Base-by-base conservation (phyloP, 2,113 vertebrate species). In the Cyanoramphus novaezelandiae region DNA sequence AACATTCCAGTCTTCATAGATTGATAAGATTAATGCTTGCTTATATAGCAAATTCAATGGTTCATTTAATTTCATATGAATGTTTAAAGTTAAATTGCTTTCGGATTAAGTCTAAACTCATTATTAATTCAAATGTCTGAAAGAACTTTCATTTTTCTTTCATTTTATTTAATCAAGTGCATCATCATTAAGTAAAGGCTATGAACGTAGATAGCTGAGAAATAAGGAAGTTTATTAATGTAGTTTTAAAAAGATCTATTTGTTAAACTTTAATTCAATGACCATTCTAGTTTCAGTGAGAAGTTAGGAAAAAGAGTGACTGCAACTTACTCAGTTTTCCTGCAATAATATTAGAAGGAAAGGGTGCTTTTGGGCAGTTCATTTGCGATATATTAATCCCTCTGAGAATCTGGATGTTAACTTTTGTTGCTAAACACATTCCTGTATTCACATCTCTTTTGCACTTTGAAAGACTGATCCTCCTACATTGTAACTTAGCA, bases 61-160 rank as follows among this genome's bases (percentile, higher is more conserved):
- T 97, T 99, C 98, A 99, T 98, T 98, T 99, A 98, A 98, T 99
- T 99, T 98, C 98, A 97, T 98, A 98, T 98, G 98, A 98, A 98
- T 98, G 97, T 98, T 98, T 98, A 98, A 98, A 98, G 97, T 98
- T 98, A 98, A 98, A 98, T 98, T 98, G 98, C 98, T 98, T 98
- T 98, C 98, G 98, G 98, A 98, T 99, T 99, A 99, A 98, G 98
- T 98, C 96, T 98, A 98, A 98, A 97, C 97, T 98, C 97, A 98
- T 98, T 98, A 98, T 98, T 98, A 97, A 98, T 98, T 98, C 97
- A 98, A 98, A 98, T 94, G 83, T 98, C 97, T 98, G 97, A 98
- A 97, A 97, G 98, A 98, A 97, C 96, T 98, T 98, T 93, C 97
- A 98, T 98, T 98, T 98, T 98, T 98, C 98, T 98, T 98, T 98